These are phyloP conservation scores for Mobula hypostoma DNA, from an alignment of 2,113 vertebrate genomes.

Conservation along the genomic window DNA sequence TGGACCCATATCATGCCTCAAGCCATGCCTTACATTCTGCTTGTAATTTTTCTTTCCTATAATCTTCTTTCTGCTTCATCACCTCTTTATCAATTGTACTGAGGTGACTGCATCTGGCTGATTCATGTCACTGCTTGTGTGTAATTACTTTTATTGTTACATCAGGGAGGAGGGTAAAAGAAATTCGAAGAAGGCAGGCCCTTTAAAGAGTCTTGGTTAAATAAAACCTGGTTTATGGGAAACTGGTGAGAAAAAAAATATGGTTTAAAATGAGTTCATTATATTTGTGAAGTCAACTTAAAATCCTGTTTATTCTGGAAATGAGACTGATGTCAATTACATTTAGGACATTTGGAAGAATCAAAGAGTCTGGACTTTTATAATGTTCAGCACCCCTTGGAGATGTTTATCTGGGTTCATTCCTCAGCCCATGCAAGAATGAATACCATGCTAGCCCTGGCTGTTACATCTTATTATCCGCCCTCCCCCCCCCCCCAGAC, in stretches of 20 bases:
- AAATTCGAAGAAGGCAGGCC: neutral
- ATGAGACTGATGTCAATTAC: slow-evolving; percentile 56
- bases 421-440: slow-evolving; percentile 59
- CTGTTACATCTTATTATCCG: slow-evolving; percentile 50
- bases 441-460: slow-evolving; percentile 57
- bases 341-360: slow-evolving; percentile 56
- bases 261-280: slow-evolving; percentile 49
- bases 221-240: slow-evolving; percentile 46
- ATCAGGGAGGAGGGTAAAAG: neutral
- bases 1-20: no score
- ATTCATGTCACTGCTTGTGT: no score
- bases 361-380: slow-evolving; percentile 63
- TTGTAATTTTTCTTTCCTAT: no score
- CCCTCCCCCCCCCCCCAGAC: slow-evolving; percentile 45
- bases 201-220: slow-evolving; percentile 50
- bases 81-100: no score
- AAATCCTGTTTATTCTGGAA: slow-evolving; percentile 68
- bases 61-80: no score
- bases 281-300: slow-evolving; percentile 50
- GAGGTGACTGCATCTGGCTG: neutral
- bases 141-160: neutral
- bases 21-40: no score
- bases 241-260: slow-evolving; percentile 51
- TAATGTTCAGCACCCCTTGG: slow-evolving; percentile 53
- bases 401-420: slow-evolving; percentile 69